Evolutionary conservation across 2,797 vertebrate genomes (phyloP).

Genomic region (Acanthornis magna): DNA sequence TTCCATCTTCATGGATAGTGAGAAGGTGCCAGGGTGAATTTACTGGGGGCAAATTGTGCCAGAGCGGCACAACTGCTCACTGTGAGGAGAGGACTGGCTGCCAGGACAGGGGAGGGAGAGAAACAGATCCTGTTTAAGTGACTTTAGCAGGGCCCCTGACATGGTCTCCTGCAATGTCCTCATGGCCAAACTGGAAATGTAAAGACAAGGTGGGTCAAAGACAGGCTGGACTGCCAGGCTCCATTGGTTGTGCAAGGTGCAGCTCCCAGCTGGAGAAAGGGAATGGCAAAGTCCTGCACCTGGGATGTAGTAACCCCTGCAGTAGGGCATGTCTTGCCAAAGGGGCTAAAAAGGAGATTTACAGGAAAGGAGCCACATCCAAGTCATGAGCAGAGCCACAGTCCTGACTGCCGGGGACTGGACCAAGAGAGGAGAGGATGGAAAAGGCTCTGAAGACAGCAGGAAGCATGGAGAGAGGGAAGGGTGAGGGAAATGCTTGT

Average conservation of each 20-base stretch:
- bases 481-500: neutral
- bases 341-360: neutral
- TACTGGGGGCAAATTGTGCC: neutral
- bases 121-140: neutral
- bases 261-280: neutral
- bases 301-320: neutral
- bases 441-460: neutral
- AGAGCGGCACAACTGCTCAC: neutral
- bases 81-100: neutral
- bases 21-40: neutral
- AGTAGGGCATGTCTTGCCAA: neutral
- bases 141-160: neutral
- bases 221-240: neutral
- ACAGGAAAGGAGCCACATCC: neutral
- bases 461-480: neutral
- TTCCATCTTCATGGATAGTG: neutral
- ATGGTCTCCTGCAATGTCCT: neutral
- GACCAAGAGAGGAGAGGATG: neutral
- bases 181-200: neutral
- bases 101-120: neutral
- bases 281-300: neutral
- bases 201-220: neutral
- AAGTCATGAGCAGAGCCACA: neutral
- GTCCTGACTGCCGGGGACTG: neutral
- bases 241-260: neutral